phyloP scores from a whole-genome alignment of 2,888 invertebrate species.

The Chalcis sispes region DNA sequence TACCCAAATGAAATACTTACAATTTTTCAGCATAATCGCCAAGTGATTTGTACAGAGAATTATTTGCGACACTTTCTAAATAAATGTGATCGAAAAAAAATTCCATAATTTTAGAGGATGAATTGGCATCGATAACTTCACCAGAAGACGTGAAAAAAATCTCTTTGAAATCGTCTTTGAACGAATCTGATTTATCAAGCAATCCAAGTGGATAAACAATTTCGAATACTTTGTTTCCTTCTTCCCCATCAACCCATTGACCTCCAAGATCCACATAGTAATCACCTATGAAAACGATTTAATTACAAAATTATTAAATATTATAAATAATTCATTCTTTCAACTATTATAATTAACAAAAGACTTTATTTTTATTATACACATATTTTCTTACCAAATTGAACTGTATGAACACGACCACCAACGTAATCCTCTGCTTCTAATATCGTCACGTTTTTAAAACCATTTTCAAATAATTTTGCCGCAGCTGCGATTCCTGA shows the following conservation, averaged over 20 bases:
- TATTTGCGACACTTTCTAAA: not conserved
- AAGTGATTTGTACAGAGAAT: not conserved
- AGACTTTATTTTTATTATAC: too few relatives aligned
- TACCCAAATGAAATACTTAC: slow-evolving; percentile 19
- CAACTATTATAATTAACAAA: too few relatives aligned
- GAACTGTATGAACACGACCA: slow-evolving; percentile 74
- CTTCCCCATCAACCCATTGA: slow-evolving; percentile 68
- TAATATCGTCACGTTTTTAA: slow-evolving; percentile 75
- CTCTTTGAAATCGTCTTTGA: slow-evolving; percentile 16
- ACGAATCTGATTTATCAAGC: slow-evolving; percentile 51
- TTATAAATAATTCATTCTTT: too few relatives aligned
- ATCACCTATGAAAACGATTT: too few relatives aligned
- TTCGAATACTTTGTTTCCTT: slow-evolving; percentile 64
- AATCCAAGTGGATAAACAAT: slow-evolving; percentile 65
- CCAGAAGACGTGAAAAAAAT: slow-evolving; percentile 51
- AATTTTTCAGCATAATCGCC: slow-evolving; percentile 36
- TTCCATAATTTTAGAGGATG: slow-evolving; percentile 4
- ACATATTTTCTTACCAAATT: slow-evolving; percentile 74
- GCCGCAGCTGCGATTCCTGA: slow-evolving; percentile 78
- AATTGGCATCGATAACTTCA: slow-evolving; percentile 49
- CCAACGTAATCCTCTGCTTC: slow-evolving; percentile 77
- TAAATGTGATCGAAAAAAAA: slow-evolving; percentile 8
- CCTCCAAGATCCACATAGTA: slow-evolving; percentile 67
- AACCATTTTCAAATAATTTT: slow-evolving; percentile 75
- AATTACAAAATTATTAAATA: too few relatives aligned